Conservation (phyloP, 2,797 vertebrate species). For the Acanthornis magna region DNA sequence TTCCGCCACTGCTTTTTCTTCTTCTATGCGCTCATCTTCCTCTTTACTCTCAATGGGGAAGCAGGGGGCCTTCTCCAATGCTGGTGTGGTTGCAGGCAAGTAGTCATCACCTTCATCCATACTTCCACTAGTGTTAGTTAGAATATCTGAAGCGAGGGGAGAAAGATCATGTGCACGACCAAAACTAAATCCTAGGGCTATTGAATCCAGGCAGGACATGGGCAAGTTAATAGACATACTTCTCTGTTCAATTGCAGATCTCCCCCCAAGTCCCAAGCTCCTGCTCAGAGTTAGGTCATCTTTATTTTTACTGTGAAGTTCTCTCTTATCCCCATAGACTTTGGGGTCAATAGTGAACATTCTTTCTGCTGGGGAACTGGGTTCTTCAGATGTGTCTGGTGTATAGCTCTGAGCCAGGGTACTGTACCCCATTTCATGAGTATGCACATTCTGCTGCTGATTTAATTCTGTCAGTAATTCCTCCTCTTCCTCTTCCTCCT, state of each 20-base stretch:
- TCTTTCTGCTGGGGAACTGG: slow-evolving; percentile 77
- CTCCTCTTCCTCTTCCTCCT: slow-evolving; percentile 59
- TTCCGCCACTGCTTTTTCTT: slow-evolving; percentile 42
- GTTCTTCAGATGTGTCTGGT: slow-evolving; percentile 70
- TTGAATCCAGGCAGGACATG: slow-evolving; percentile 88
- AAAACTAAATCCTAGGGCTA: slow-evolving; percentile 86
- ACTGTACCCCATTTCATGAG: slow-evolving; percentile 85
- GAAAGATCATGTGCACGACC: slow-evolving; percentile 88
- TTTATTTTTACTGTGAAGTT: slow-evolving; percentile 86
- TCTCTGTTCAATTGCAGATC: slow-evolving; percentile 93
- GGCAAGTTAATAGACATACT: slow-evolving; percentile 98
- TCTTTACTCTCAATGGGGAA: slow-evolving; percentile 86
- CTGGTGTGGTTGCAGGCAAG: slow-evolving; percentile 91
- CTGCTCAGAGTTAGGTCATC: slow-evolving; percentile 88
- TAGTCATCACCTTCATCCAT: slow-evolving; percentile 94
- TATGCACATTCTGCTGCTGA: slow-evolving; percentile 38
- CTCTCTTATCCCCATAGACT: slow-evolving; percentile 81
- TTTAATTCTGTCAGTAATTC: slow-evolving; percentile 42
- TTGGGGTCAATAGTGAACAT: slow-evolving; percentile 84
- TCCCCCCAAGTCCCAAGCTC: slow-evolving; percentile 84
- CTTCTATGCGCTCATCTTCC: slow-evolving; percentile 66
- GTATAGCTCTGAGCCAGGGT: slow-evolving; percentile 78
- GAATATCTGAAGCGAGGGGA: slow-evolving; percentile 93
- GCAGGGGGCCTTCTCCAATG: slow-evolving; percentile 84
- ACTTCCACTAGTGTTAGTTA: slow-evolving; percentile 94